Evolutionary conservation across 2,113 vertebrate species (phyloP).

Genomic region (Laticauda laticaudata): DNA sequence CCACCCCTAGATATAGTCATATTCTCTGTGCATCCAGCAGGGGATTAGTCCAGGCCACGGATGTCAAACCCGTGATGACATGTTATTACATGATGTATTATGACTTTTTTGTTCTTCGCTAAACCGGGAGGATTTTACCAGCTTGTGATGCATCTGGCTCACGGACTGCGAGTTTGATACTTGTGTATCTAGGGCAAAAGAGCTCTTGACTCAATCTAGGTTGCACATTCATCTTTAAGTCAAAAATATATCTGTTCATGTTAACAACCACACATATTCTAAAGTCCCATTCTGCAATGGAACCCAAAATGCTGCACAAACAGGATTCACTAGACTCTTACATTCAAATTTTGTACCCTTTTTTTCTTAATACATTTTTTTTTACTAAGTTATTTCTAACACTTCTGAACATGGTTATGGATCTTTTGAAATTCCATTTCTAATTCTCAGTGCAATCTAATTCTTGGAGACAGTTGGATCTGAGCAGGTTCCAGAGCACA

Average conservation of each 20-base stretch:
- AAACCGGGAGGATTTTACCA: too few species aligned
- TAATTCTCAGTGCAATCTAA: constrained; percentile 36
- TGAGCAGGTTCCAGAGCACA: constrained; percentile 55
- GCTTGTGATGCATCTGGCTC: too few species aligned
- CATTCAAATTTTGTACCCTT: not conserved
- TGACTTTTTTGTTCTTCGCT: too few species aligned
- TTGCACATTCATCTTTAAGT: not conserved
- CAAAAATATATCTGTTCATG: not conserved
- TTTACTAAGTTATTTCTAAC: not conserved
- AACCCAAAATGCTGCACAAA: not conserved
- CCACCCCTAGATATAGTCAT: too few species aligned
- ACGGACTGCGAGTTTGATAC: too few species aligned
- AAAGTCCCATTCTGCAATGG: not conserved
- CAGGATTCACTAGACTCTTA: not conserved
- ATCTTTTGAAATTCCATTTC: constrained; percentile 52
- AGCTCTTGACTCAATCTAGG: not conserved
- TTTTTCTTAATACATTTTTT: not conserved
- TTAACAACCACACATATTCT: not conserved
- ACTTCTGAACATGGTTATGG: constrained; percentile 41
- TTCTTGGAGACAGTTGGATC: constrained; percentile 56
- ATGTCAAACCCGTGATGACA: too few species aligned
- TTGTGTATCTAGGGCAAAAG: not conserved
- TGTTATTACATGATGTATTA: too few species aligned
- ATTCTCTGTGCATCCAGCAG: not conserved
- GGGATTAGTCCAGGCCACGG: not conserved